Conservation (phyloP, 2,113 vertebrate species). For the Amphilophus citrinellus region DNA sequence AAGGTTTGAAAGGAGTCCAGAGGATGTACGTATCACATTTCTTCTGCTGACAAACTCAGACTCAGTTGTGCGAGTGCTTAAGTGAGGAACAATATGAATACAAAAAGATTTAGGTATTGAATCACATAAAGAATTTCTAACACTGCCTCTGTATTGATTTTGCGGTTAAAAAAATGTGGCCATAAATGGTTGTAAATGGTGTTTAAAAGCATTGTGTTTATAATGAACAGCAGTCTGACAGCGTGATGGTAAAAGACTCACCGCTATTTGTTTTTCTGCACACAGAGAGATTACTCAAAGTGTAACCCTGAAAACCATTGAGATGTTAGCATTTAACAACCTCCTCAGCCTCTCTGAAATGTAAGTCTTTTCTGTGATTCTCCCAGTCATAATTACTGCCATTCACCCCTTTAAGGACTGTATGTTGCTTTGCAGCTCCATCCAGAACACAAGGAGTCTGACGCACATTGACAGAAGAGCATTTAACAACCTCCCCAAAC, state of each 20-base stretch:
- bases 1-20: constrained; percentile 65
- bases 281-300: constrained; percentile 75
- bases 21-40: constrained; percentile 70
- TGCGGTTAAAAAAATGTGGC: background rate
- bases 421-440: constrained; percentile 79
- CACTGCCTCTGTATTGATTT: background rate
- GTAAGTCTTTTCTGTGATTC: constrained; percentile 49
- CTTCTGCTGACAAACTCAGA: background rate
- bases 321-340: constrained; percentile 72
- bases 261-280: background rate
- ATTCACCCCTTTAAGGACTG: background rate
- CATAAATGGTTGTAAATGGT: background rate
- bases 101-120: background rate
- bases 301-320: constrained; percentile 69
- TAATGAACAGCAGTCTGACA: background rate
- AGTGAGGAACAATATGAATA: background rate
- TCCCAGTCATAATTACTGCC: background rate
- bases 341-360: constrained; percentile 73
- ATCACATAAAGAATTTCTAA: background rate
- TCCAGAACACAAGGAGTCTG: constrained; percentile 88
- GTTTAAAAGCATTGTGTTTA: background rate
- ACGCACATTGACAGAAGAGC: constrained; percentile 81
- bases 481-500: constrained; percentile 86
- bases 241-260: background rate
- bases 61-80: background rate